Conservation (phyloP, 2,113 vertebrate genomes). For the Panthera leo region DNA sequence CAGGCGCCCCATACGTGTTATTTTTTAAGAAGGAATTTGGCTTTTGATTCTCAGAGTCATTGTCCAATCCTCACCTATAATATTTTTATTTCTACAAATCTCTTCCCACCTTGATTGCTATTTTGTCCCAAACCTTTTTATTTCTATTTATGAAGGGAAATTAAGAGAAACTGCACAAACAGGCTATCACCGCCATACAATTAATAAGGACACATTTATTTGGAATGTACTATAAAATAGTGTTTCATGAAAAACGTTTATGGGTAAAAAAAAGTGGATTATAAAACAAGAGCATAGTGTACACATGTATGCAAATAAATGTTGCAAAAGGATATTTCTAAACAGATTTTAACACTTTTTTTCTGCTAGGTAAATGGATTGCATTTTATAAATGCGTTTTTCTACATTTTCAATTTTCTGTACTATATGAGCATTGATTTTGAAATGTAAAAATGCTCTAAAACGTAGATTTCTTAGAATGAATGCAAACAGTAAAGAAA, state of each 20-base stretch:
- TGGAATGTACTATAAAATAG: background rate
- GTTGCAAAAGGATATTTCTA: background rate
- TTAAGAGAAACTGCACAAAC: background rate
- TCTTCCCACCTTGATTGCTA: background rate
- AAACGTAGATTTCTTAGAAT: background rate
- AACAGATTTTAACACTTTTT: background rate
- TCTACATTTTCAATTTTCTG: background rate
- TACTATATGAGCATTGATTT: background rate
- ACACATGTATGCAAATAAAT: background rate
- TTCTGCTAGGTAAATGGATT: background rate
- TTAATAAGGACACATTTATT: background rate
- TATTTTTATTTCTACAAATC: background rate
- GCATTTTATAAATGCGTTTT: background rate
- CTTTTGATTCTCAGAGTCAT: background rate
- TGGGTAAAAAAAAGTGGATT: background rate
- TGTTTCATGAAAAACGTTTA: background rate
- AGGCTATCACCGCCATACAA: background rate
- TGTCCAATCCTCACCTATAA: background rate
- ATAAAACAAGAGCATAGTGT: background rate
- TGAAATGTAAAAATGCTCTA: slow-evolving; percentile 29
- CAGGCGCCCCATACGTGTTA: background rate
- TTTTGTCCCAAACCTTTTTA: background rate
- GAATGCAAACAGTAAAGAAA: background rate
- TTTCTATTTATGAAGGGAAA: background rate
- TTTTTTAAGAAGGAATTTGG: slow-evolving; percentile 2